Evolutionary conservation across 2,888 invertebrate species (phyloP), one percentile per base, ranked within the genome.

Genomic region (Eumacrocentrus americanus): DNA sequence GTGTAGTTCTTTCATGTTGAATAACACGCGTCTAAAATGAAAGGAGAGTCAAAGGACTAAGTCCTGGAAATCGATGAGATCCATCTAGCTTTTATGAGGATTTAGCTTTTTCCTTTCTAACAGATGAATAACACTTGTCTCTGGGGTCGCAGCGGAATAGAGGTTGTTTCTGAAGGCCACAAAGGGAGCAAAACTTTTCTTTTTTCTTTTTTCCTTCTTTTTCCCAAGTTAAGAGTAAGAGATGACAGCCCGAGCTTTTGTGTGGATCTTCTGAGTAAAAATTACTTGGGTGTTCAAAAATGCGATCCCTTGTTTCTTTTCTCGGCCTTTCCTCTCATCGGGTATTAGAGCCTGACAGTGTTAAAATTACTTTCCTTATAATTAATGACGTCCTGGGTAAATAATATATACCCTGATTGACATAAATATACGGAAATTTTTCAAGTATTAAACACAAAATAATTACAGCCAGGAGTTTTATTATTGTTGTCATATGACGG

Each of bases 101-200:
- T 29, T 42, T 42, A 16, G 42, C 12, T 42, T 42, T 42, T 38
- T 38, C 9, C 14, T 42, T 42, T 18, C 42, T 42, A 18, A 7
- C 16, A n/a, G 14, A 42, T 42, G 42, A 42, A 42, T 42, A 12
- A 42, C 42, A 42, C 42, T 42, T 38, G 14, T 38, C 42, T 18
- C 9, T 7, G 16, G 18, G 42, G 42, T 42, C 42, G 18, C 6
- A 7, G 42, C 9, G 9, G 42, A 12, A 18, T 18, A 29, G 29
- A 9, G 29, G 9, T 6, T 29, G 29, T 29, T 29, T 29, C 29
- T 29, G 29, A 29, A 29, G 29, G 29, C 29, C 29, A 29, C 29
- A 29, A 29, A 6, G 29, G 29, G 29, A 9, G 29, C 29, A 29
- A 29, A 29, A 9, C 9, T 29, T 29, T 9, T 9, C 29, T 29